A percentile compares a stretch with the other conserved stretches of the same genome.
These are phyloP conservation scores for Dendronephthya gigantea DNA, from an alignment of 64 coral and sea anemone genomes.

Conservation along the genomic window DNA sequence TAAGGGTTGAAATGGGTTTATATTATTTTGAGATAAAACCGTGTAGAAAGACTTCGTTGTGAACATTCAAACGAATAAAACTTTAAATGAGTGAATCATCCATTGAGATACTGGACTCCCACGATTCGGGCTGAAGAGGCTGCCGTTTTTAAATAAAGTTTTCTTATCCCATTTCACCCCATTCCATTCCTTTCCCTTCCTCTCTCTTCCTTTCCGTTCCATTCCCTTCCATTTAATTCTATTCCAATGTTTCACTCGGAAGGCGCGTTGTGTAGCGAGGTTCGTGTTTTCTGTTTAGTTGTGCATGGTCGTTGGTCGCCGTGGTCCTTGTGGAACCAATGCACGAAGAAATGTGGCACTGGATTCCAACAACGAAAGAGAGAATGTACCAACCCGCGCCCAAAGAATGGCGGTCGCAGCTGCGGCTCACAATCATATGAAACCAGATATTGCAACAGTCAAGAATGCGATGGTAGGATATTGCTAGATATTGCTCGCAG, in stretches of 20 bases:
- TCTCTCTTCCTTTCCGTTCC: too few relatives aligned
- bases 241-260: background rate
- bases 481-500: background rate
- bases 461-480: background rate
- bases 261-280: background rate
- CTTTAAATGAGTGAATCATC: too few relatives aligned
- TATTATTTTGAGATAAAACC: too few relatives aligned
- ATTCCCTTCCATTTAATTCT: too few relatives aligned
- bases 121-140: too few relatives aligned
- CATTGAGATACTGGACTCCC: too few relatives aligned
- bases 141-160: too few relatives aligned
- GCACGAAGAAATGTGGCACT: conserved; percentile 3
- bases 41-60: too few relatives aligned
- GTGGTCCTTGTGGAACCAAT: background rate
- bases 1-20: too few relatives aligned
- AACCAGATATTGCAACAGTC: background rate
- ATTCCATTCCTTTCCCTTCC: too few relatives aligned
- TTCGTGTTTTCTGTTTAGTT: background rate
- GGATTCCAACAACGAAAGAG: background rate
- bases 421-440: background rate
- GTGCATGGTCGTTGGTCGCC: background rate
- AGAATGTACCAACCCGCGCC: background rate
- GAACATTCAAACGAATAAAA: too few relatives aligned
- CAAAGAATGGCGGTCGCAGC: background rate
- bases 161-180: too few relatives aligned